A percentile compares a stretch with the other conserved stretches of the same genome.
Evolutionary conservation across 2,113 vertebrate species (phyloP).

Genomic region (Nanorana parkeri): DNA sequence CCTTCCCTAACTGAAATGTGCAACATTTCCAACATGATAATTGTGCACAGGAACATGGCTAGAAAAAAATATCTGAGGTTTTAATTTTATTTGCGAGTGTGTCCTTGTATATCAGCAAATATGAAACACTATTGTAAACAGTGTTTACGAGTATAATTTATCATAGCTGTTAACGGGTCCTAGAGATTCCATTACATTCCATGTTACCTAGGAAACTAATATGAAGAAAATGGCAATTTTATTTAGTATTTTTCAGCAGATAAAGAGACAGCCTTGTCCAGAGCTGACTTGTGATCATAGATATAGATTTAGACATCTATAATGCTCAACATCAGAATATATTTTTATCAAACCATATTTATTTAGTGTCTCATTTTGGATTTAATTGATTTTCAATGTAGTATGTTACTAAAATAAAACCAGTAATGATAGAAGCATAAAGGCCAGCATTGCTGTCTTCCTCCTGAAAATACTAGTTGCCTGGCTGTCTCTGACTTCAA

Average conservation of each 20-base stretch:
- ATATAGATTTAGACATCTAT: too few species aligned
- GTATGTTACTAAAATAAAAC: too few species aligned
- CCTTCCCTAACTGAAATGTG: background rate
- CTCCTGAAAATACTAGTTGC: too few species aligned
- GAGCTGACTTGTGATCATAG: too few species aligned
- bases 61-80: background rate
- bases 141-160: background rate
- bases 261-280: too few species aligned
- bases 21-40: background rate
- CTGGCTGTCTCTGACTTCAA: too few species aligned
- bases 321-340: too few species aligned
- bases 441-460: too few species aligned
- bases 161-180: background rate
- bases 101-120: background rate
- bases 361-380: too few species aligned
- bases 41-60: background rate
- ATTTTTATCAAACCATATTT: too few species aligned
- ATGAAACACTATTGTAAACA: background rate
- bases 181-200: background rate
- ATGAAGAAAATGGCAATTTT: background rate
- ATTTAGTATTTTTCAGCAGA: background rate
- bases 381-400: too few species aligned
- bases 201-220: slow-evolving; percentile 26
- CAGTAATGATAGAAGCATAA: too few species aligned
- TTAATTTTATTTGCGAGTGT: background rate